Evolutionary conservation across 2,113 vertebrate species (phyloP), one percentile per base, ranked within the genome.

Genomic region (Trinectes maculatus): DNA sequence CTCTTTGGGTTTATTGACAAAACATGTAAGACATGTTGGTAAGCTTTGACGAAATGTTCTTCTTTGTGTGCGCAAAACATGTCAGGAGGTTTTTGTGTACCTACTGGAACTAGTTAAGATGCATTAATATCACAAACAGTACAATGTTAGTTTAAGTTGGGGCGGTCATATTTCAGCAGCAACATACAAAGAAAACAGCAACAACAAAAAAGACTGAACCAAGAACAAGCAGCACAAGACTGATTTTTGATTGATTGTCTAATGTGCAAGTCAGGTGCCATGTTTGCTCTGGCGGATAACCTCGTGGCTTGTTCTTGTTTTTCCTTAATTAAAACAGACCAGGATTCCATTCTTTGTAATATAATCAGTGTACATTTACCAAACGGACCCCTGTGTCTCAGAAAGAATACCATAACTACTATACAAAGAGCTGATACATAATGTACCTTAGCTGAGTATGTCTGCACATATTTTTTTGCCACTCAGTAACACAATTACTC

Each of bases 271-370:
- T 54, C 31, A 80, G 53, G 44, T 43, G 37, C 58, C 49, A 58
- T 21, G 24, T 71, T 80, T 80, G 52, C 21, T 31, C 28, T 43
- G 7, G 39, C 19, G 44, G 34, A 81, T 37, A 52, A 64, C 5
- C 11, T 15, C n/a, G n/a, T n/a, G n/a, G n/a, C n/a, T n/a, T n/a
- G n/a, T n/a, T n/a, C n/a, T n/a, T n/a, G n/a, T n/a, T n/a, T n/a
- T n/a, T n/a, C n/a, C n/a, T n/a, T n/a, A n/a, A n/a, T n/a, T 7
- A 31, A 49, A 60, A 29, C 7, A 19, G 6, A 8, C 16, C 2
- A 53, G 4, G 1, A 6, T 8, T 15, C 26, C 10, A 16, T 29
- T 9, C 46, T 15, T 19, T 42, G 5, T 6, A 19, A 24, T 11
- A 21, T 12, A 52, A 57, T 42, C n/a, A 26, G 22, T 12, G 4